A percentile compares a stretch with the other conserved stretches of the same genome.
Evolutionary conservation across 2,113 vertebrate species (phyloP).

Genomic region (Raja brachyura): DNA sequence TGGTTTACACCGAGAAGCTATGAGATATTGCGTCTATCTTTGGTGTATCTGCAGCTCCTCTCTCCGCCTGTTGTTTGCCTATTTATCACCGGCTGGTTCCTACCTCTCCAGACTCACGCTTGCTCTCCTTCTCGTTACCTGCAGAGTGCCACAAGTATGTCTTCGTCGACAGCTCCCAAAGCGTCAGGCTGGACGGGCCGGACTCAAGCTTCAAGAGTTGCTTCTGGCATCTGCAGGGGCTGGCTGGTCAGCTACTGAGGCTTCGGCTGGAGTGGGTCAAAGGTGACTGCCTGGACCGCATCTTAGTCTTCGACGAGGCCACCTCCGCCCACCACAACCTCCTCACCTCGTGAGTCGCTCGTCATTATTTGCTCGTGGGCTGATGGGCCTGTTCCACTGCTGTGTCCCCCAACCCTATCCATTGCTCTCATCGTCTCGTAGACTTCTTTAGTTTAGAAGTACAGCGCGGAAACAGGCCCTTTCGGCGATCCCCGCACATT

Average conservation of each 20-base stretch:
- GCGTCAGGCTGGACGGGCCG: conserved; percentile 63
- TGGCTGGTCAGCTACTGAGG: conserved; percentile 67
- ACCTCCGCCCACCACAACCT: conserved; percentile 66
- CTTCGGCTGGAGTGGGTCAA: conserved; percentile 76
- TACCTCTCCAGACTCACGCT: background rate
- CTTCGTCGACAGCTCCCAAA: conserved; percentile 54
- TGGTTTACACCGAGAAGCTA: too few species aligned
- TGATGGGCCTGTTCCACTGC: too few species aligned
- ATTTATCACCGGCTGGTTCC: background rate
- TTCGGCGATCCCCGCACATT: too few species aligned
- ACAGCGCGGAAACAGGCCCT: too few species aligned
- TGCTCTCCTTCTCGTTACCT: conserved; percentile 31
- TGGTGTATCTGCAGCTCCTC: too few species aligned
- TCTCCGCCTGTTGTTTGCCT: too few species aligned
- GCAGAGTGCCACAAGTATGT: conserved; percentile 80
- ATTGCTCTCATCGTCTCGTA: too few species aligned
- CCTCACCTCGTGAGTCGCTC: conserved; percentile 78
- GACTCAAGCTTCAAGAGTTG: conserved; percentile 69
- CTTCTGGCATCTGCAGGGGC: conserved; percentile 78
- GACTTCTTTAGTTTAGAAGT: too few species aligned
- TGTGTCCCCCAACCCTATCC: too few species aligned
- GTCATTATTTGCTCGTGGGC: background rate
- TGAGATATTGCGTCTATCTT: too few species aligned
- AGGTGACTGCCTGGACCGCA: conserved; percentile 72
- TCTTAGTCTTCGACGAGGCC: conserved; percentile 69